Base-by-base conservation (phyloP, 2,113 vertebrate genomes). In the Tychaedon coryphoeus region DNA sequence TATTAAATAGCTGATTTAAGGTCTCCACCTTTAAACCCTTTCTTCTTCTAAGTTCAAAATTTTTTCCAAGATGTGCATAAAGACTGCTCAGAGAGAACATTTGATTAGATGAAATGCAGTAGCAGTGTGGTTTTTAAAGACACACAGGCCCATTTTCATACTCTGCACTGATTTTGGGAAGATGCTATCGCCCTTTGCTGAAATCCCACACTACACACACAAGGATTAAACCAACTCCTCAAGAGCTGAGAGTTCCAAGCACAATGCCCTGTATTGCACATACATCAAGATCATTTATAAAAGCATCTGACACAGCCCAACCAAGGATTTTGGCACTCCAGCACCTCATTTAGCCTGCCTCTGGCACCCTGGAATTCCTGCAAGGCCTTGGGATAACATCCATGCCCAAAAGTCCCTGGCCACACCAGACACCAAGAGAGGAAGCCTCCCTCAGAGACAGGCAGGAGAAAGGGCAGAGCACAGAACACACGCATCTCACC, bases 231-330 rank as follows among this genome's bases (percentile, higher is more conserved):
- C 5, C 45, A 43, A 5, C 34, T 47, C 14, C 2, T 45, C 33
- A n/a, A 22, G 50, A 87, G 40, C 29, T 2, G 5, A 10, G 14
- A 33, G 75, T 11, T 69, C 29, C 57, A 45, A 51, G 34, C 17
- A 48, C 22, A 8, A 31, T 1, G 18, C 19, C 33, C 47, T 12
- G 23, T 1, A 33, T 25, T 18, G 25, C 4, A 65, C 2, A 11
- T 1, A 4, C 16, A 34, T 2, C n/a, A 43, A 34, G 2, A 5
- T 2, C 25, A 8, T 7, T 40, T 78, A 47, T 12, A 31, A 38
- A 76, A 83, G 20, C 29, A 28, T 47, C 5, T 73, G 42, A 87
- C 20, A 31, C 3, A 62, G 34, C 20, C 71, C n/a, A 40, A 4
- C 2, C 22, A 19, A 51, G 20, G 34, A 53, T 12, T 53, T 4